Base-by-base conservation (phyloP, 2,797 vertebrate species). In the Serranus cabrilla region DNA sequence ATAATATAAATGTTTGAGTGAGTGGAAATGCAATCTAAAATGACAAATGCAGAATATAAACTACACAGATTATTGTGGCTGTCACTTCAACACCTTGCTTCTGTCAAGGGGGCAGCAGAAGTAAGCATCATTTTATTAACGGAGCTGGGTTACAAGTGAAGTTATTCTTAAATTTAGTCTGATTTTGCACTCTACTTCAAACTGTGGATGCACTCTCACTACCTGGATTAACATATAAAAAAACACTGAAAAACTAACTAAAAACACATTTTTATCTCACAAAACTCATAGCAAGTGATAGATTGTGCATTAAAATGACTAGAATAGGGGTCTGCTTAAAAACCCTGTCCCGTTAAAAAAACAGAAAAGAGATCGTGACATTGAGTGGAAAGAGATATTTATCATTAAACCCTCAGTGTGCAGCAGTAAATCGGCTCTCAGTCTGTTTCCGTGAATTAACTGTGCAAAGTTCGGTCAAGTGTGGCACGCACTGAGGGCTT, bases 171-270 rank as follows among this genome's bases (percentile, higher is more conserved):
- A 1, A 73, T 59, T 40, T 56, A 25, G 11, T 50, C 23, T 11
- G 11, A 3, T 46, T 60, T 27, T 50, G n/a, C 12, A 39, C 20
- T 40, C 54, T 76, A 45, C 54, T 64, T 51, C 13, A 47, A 50
- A 52, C 11, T 43, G 10, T 45, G 16, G 40, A 46, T 20, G 4
- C 12, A 46, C 10, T 11, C 74, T 16, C 27, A 27, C 27, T 27
- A 27, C 3, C 27, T 27, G 27, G 45, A 0, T 7, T n/a, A 42
- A 12, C 39, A 8, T 23, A 18, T 12, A 1, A 18, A 60, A 18
- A 45, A 17, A 67, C 20, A 9, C 11, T 14, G 27, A 69, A 40
- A 31, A 8, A 2, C 27, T 27, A 27, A 27, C 27, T 27, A 27
- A 34, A 34, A 34, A 34, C 8, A 7, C n/a, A 2, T 2, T 63